A percentile compares a stretch with the other conserved stretches of the same genome.
Evolutionary conservation across 2,888 invertebrate species (phyloP).

Genomic region (Hypselothyrea guttata): DNA sequence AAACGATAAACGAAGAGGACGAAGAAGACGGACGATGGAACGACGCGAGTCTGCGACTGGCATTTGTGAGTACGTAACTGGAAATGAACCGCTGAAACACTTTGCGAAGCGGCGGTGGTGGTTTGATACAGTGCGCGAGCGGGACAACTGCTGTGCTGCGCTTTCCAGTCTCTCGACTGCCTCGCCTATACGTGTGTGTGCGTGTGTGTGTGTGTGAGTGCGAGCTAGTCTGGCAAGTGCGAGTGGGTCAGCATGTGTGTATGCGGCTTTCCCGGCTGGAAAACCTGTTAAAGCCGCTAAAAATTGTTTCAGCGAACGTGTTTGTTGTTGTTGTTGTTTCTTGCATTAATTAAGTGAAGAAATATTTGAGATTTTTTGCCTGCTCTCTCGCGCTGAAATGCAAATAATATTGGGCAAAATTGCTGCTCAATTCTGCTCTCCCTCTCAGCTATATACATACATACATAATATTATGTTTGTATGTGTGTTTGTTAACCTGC

Average conservation of each 20-base stretch:
- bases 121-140: constrained; percentile 37
- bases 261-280: constrained; percentile 60
- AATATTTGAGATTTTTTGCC: constrained; percentile 66
- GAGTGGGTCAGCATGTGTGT: constrained; percentile 47
- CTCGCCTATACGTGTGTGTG: constrained; percentile 56
- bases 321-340: constrained; percentile 74
- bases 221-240: constrained; percentile 48
- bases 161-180: constrained; percentile 35
- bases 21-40: constrained; percentile 42
- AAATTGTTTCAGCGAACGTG: constrained; percentile 63
- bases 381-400: constrained; percentile 28
- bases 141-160: constrained; percentile 50
- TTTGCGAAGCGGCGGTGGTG: constrained; percentile 55
- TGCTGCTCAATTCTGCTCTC: constrained; percentile 25
- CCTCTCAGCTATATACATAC: constrained; percentile 17
- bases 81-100: constrained; percentile 72
- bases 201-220: constrained; percentile 47
- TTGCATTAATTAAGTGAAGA: constrained; percentile 71
- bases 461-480: too few relatives aligned
- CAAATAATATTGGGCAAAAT: constrained; percentile 70
- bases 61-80: constrained; percentile 67
- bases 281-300: constrained; percentile 77
- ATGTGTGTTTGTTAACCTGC: constrained; percentile 8
- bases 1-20: constrained; percentile 46
- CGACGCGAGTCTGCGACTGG: constrained; percentile 68